Percentiles rank a stretch among this genome's conserved stretches.
Evolutionary conservation across 2,113 vertebrate genomes (phyloP).

Genomic region (Strix uralensis): DNA sequence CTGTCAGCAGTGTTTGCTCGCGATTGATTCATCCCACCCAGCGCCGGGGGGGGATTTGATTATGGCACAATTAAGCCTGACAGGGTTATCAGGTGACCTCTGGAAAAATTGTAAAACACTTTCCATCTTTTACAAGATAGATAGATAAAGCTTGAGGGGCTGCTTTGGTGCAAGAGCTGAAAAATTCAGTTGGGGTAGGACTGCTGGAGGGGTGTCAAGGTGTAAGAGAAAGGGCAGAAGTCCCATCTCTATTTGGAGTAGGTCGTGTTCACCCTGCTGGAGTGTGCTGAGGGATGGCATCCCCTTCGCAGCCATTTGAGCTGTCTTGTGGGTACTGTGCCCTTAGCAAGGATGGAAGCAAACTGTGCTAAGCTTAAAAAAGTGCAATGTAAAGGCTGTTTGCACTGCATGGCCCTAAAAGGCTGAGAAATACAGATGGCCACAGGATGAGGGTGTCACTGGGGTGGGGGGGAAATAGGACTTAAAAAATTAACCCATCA

Average conservation of each 20-base stretch:
- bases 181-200: neutral
- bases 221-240: neutral
- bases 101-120: slow-evolving; percentile 6
- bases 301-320: neutral
- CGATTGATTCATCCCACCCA: neutral
- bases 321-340: fast-evolving
- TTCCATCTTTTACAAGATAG: neutral
- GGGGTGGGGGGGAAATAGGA: neutral
- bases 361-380: neutral
- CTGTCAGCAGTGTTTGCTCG: slow-evolving; percentile 26
- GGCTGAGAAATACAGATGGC: neutral
- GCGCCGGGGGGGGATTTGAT: neutral
- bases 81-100: slow-evolving; percentile 56
- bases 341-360: neutral
- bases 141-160: neutral
- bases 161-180: neutral
- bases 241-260: neutral
- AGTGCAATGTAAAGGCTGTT: neutral
- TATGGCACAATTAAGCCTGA: slow-evolving; percentile 51
- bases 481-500: neutral
- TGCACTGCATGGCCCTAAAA: neutral
- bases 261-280: fast-evolving
- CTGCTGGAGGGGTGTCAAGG: neutral
- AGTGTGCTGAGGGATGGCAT: fast-evolving
- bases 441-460: neutral